These are phyloP conservation scores for Lycopodina hypogea DNA, from an alignment of 37 sponge, comb jelly and placozoan species.

Conservation along the genomic window DNA sequence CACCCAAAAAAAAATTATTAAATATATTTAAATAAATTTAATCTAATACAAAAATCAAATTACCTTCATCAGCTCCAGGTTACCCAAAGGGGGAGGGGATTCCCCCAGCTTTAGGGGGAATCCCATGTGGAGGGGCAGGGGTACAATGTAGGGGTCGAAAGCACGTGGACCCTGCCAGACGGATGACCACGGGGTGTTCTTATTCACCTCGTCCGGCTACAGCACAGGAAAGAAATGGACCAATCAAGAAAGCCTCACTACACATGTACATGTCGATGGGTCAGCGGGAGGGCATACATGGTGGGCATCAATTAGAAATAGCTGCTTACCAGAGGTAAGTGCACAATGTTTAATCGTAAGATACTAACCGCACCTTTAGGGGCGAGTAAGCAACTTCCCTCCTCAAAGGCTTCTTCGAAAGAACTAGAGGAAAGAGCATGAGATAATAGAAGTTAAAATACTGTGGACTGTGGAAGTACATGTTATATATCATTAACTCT, in stretches of 20 bases:
- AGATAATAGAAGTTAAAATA: no score
- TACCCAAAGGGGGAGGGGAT: conserved; percentile 63
- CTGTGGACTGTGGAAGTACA: no score
- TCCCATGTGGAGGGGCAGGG: conserved; percentile 85
- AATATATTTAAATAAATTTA: no score
- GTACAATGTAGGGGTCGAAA: conserved; percentile 76
- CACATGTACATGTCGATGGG: not conserved
- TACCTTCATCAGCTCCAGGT: conserved; percentile 83
- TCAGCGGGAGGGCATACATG: no score
- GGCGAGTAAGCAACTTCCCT: no score
- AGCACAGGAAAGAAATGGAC: not conserved
- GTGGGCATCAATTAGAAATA: not conserved
- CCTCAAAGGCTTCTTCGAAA: no score
- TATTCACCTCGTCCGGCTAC: conserved; percentile 53
- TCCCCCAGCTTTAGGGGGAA: conserved; percentile 49
- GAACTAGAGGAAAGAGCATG: no score
- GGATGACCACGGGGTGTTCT: conserved; percentile 55
- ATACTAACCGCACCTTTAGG: no score
- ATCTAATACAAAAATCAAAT: no score
- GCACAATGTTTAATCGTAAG: not conserved
- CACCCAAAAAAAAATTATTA: no score
- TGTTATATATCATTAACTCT: no score
- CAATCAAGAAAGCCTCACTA: no score
- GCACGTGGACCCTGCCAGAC: conserved; percentile 68
- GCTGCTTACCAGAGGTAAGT: not conserved